Base-by-base conservation (phyloP, 2,888 invertebrate species). In the Synanthedon andrenaeformis region DNA sequence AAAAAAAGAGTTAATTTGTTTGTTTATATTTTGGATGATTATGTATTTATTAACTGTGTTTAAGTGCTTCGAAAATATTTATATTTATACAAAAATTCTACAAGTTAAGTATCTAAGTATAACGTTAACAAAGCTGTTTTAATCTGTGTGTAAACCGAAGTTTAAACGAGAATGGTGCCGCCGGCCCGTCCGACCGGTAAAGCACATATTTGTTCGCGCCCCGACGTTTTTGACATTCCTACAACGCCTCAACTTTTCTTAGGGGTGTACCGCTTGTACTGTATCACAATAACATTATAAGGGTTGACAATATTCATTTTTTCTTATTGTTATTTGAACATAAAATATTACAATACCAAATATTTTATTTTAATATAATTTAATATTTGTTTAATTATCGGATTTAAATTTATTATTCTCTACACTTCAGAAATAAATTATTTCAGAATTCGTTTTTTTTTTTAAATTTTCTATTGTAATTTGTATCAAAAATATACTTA, bases 141-240 rank as follows among this genome's bases (percentile, higher is more conserved):
- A 45, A 45, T 45, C 45, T 14, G 6, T 13, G 13, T 45, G 45
- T 45, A 45, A 65, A 57, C 55, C 54, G 53, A 52, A 56, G 58
- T 58, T 66, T 63, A 67, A 65, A 51, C 60, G 58, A 58, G 58
- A 56, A 54, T 51, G 53, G 62, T 62, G 62, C 60, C 58, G 57
- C 59, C 69, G 62, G 64, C 61, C 72, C 63, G 62, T 61, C 72
- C 63, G 62, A 59, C 62, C 66, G 69, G 62, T 70, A 74, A 74
- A 76, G 73, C 83, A 85, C 83, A 84, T 85, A 84, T 86, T 85
- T 86, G 84, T 82, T 84, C 79, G 74, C 84, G 66, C 81, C 35
- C 69, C 74, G 67, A 69, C 81, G 76, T 82, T 85, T 86, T 84
- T 83, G 81, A 82, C 79, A 78, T 82, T 78, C 78, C 80, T 74